Percentiles rank a stretch among this genome's conserved stretches.
These are phyloP conservation scores for Emmelina monodactyla DNA, from an alignment of 2,888 invertebrate genomes.

Conservation along the genomic window DNA sequence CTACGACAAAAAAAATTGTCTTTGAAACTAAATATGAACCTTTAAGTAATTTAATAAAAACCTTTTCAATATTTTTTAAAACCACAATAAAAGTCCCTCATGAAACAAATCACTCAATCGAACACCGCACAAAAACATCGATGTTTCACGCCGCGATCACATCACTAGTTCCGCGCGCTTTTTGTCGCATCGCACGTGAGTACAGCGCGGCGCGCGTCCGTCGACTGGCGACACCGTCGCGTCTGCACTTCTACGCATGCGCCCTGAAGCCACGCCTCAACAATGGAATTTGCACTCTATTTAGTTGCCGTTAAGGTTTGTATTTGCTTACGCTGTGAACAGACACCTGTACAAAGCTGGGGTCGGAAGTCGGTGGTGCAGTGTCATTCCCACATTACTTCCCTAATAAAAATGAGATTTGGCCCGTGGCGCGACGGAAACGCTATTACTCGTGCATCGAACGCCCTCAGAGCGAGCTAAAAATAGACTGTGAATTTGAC, in stretches of 20 bases:
- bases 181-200: slow-evolving; percentile 21
- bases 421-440: slow-evolving; percentile 25
- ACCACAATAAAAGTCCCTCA: too few species aligned
- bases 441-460: slow-evolving; percentile 26
- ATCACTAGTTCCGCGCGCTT: slow-evolving; percentile 28
- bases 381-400: slow-evolving; percentile 60
- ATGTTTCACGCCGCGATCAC: slow-evolving; percentile 26
- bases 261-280: slow-evolving; percentile 19
- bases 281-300: slow-evolving; percentile 10
- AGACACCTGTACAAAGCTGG: slow-evolving; percentile 53
- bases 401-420: slow-evolving; percentile 60
- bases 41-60: too few species aligned
- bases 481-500: slow-evolving; percentile 1
- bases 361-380: slow-evolving; percentile 59
- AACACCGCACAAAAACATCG: slow-evolving; percentile 17
- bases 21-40: too few species aligned
- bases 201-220: slow-evolving; percentile 37
- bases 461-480: slow-evolving; percentile 5
- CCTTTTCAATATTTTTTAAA: too few species aligned
- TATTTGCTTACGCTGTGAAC: slow-evolving; percentile 15
- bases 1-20: too few species aligned
- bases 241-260: slow-evolving; percentile 20
- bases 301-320: slow-evolving; percentile 18
- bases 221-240: slow-evolving; percentile 24
- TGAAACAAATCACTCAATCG: slow-evolving; percentile 4